phyloP scores from a whole-genome alignment of 2,113 vertebrate species.

The Ceyx cyanopectus region DNA sequence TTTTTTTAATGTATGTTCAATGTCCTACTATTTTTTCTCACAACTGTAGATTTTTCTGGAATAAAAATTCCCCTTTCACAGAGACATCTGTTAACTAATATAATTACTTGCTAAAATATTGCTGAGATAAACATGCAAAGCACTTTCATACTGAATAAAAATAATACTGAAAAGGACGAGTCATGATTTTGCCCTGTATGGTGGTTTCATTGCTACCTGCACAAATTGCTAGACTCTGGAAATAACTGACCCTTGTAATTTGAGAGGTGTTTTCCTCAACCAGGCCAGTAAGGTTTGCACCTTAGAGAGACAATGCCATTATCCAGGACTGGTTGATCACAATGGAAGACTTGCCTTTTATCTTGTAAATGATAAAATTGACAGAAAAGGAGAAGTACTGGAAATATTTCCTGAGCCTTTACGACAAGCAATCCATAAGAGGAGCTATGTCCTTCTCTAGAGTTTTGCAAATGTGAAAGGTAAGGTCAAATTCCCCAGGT shows the following conservation, averaged over 20 bases:
- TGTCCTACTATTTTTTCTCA: neutral
- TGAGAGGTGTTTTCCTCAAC: neutral
- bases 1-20: neutral
- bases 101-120: neutral
- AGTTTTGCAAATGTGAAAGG: neutral
- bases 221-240: too few species aligned
- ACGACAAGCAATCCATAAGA: neutral
- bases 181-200: neutral
- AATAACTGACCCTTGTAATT: neutral
- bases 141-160: neutral
- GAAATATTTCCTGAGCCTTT: neutral
- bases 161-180: neutral
- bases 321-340: rapidly evolving
- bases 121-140: neutral
- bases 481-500: neutral
- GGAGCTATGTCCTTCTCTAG: rapidly evolving
- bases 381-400: neutral
- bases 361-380: neutral
- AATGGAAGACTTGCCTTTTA: neutral
- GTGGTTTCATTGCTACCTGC: neutral
- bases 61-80: neutral
- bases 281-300: neutral
- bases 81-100: neutral
- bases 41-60: rapidly evolving
- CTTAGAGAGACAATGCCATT: neutral